Evolutionary conservation across 2,797 vertebrate species (phyloP).

Genomic region (Hybognathus amarus): DNA sequence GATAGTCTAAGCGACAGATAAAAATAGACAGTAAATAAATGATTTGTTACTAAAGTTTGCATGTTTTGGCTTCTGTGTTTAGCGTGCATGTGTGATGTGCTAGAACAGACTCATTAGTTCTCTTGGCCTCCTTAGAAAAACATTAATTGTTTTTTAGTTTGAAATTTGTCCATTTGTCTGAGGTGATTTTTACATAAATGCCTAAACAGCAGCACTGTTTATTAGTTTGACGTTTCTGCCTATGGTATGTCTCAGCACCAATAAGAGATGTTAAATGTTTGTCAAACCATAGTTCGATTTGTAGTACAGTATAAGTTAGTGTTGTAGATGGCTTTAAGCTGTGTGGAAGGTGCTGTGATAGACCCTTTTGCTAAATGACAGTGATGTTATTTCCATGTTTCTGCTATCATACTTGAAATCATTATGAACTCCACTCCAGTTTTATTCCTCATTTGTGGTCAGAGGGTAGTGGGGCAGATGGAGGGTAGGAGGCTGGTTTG

Average conservation of each 20-base stretch:
- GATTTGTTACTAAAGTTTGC: too few species aligned
- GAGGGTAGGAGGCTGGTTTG: background rate
- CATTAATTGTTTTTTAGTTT: too few species aligned
- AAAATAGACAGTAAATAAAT: background rate
- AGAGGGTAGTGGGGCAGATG: background rate
- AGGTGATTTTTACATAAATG: background rate
- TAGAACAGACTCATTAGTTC: too few species aligned
- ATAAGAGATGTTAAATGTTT: background rate
- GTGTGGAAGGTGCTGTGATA: background rate
- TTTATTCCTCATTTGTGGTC: constrained; percentile 12
- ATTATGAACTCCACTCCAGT: constrained; percentile 2
- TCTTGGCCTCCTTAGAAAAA: too few species aligned
- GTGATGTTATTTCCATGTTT: background rate
- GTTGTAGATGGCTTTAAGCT: background rate
- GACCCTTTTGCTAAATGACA: background rate
- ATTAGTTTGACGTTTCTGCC: background rate
- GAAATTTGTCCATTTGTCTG: too few species aligned
- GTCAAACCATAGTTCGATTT: background rate
- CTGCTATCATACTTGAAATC: constrained; percentile 1
- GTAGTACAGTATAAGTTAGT: background rate
- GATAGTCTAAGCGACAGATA: background rate
- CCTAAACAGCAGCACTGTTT: background rate
- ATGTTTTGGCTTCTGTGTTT: too few species aligned
- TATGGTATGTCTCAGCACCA: background rate
- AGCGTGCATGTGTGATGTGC: too few species aligned